Conservation (phyloP, 2,888 invertebrate genomes). For the Lapara coniferarum region DNA sequence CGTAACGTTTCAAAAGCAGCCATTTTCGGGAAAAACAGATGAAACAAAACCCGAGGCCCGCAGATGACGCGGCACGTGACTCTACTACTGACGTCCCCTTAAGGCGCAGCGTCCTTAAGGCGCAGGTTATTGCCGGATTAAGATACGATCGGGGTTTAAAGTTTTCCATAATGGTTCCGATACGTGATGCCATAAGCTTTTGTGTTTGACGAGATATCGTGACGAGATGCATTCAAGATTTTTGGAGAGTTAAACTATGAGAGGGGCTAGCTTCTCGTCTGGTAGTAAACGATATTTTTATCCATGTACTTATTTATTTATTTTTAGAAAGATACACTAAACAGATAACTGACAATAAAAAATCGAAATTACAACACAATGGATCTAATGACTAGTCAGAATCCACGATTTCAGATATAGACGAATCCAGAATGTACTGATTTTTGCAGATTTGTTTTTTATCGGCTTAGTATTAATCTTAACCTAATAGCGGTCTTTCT, state of each 20-base stretch:
- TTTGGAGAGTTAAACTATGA: not conserved
- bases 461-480: no score
- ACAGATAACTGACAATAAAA: no score
- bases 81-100: constrained; percentile 42
- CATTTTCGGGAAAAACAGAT: not conserved
- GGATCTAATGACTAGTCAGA: no score
- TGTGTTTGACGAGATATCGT: constrained; percentile 28
- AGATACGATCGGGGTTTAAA: constrained; percentile 53
- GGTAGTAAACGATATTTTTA: no score
- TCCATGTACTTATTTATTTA: no score
- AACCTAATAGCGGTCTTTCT: no score
- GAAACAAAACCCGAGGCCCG: not conserved
- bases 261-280: no score
- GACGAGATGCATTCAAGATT: not conserved
- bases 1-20: not conserved
- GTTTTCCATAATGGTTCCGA: constrained; percentile 36
- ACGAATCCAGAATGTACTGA: no score
- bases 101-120: constrained; percentile 38
- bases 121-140: constrained; percentile 63
- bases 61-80: constrained; percentile 72
- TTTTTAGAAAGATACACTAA: no score
- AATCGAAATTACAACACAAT: no score
- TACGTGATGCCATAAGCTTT: constrained; percentile 28
- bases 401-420: no score
- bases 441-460: no score